These are phyloP conservation scores for Platysteira castanea DNA, from an alignment of 2,113 vertebrate species.

Conservation along the genomic window DNA sequence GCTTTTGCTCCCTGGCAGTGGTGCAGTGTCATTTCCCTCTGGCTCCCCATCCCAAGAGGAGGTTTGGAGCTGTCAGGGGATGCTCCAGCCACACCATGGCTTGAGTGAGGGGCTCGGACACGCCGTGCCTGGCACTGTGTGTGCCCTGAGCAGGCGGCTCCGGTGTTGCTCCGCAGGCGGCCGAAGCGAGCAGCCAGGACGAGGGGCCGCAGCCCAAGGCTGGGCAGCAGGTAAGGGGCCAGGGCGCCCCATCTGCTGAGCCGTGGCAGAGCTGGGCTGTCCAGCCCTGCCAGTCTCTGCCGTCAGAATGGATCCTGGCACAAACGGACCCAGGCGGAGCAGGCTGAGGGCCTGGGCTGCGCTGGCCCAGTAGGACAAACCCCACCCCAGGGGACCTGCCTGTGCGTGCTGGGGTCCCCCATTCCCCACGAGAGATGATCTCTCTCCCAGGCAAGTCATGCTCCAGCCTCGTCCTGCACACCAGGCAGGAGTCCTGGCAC, in stretches of 20 bases:
- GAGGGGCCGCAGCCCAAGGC: slow-evolving; percentile 23
- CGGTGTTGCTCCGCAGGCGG: slow-evolving; percentile 73
- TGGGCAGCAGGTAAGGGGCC: slow-evolving; percentile 72
- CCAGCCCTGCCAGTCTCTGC: background rate
- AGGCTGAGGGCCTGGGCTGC: background rate
- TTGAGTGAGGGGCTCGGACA: rapidly evolving
- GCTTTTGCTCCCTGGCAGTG: background rate
- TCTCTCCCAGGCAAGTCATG: background rate
- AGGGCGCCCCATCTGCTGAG: background rate
- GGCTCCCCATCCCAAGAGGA: rapidly evolving
- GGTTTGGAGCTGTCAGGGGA: background rate
- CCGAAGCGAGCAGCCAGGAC: slow-evolving; percentile 46
- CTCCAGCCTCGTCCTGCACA: background rate
- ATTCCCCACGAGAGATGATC: background rate
- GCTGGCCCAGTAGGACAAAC: background rate
- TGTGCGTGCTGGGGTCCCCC: rapidly evolving
- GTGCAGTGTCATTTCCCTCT: background rate
- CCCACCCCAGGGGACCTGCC: background rate
- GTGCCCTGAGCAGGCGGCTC: background rate
- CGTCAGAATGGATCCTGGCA: rapidly evolving
- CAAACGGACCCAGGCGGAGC: background rate
- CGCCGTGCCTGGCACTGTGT: rapidly evolving
- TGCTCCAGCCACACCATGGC: background rate
- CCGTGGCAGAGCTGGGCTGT: background rate
- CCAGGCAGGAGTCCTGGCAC: background rate